Percentiles rank a stretch among this genome's conserved stretches.
Conservation (phyloP, 2,888 invertebrate species). For the Drosophila gaucha region DNA sequence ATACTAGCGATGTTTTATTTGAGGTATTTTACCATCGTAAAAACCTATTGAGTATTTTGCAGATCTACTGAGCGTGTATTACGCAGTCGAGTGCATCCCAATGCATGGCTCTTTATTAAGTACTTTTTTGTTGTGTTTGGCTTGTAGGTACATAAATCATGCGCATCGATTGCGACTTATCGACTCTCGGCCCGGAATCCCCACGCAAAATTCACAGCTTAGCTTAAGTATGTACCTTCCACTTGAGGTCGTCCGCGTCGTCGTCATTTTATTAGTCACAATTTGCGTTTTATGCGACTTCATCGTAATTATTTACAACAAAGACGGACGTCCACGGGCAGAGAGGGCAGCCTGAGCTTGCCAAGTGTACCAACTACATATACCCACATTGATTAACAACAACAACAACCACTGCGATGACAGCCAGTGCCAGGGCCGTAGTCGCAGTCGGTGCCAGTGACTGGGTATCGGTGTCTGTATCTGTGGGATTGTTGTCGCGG, state of each 20-base stretch:
- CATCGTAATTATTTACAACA: slow-evolving; percentile 72
- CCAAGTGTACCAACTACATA: slow-evolving; percentile 11
- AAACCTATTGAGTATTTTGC: too few species aligned
- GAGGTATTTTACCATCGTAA: too few species aligned
- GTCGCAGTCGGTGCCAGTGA: slow-evolving; percentile 21
- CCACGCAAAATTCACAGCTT: slow-evolving; percentile 44
- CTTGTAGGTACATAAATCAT: slow-evolving; percentile 53
- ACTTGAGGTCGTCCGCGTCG: slow-evolving; percentile 35
- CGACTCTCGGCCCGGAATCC: slow-evolving; percentile 49
- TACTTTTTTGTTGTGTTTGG: not conserved
- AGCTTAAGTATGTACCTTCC: slow-evolving; percentile 23
- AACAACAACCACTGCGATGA: not conserved
- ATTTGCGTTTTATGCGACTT: slow-evolving; percentile 58
- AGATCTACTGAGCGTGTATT: not conserved
- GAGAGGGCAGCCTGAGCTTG: slow-evolving; percentile 8
- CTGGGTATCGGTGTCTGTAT: slow-evolving; percentile 48
- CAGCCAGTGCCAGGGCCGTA: slow-evolving; percentile 5
- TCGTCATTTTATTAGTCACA: slow-evolving; percentile 62
- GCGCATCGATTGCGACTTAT: slow-evolving; percentile 62
- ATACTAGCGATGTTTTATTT: too few species aligned
- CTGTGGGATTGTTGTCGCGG: slow-evolving; percentile 65
- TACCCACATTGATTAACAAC: slow-evolving; percentile 31
- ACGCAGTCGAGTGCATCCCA: not conserved
- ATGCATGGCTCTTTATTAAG: not conserved
- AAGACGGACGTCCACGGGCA: slow-evolving; percentile 29